phyloP scores from a whole-genome alignment of 1,140 invertebrate species.

The Archivesica marissinica region DNA sequence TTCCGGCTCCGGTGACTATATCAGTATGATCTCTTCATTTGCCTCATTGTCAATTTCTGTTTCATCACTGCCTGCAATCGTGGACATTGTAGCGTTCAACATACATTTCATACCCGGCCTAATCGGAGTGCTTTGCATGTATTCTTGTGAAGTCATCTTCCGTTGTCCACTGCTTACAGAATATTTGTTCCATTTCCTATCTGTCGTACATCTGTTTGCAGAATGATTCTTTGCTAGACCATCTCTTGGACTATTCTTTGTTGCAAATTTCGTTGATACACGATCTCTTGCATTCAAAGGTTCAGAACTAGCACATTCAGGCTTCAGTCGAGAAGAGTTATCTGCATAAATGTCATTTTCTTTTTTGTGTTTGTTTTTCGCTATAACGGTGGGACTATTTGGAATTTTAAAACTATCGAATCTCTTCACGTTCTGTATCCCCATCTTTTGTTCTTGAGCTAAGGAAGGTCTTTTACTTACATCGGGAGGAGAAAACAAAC shows the following conservation, averaged over 20 bases:
- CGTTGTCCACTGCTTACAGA: not conserved
- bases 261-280: no score
- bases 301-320: not conserved
- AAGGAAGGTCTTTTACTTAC: not conserved
- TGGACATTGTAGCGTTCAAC: conserved; percentile 10
- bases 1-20: no score
- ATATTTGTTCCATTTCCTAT: not conserved
- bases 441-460: not conserved
- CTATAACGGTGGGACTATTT: not conserved
- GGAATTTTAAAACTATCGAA: conserved; percentile 25
- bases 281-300: not conserved
- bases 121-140: conserved; percentile 20
- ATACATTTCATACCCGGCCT: not conserved
- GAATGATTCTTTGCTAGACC: no score
- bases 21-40: conserved; percentile 6
- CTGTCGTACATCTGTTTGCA: no score
- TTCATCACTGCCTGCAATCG: not conserved
- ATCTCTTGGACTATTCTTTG: no score
- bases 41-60: not conserved
- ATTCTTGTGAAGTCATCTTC: conserved; percentile 7
- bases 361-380: conserved; percentile 25
- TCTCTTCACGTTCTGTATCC: not conserved
- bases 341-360: not conserved
- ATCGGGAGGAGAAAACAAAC: conserved; percentile 5
- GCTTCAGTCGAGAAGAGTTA: not conserved